Conservation (phyloP, 2,888 invertebrate genomes). For the Orgyia antiqua region DNA sequence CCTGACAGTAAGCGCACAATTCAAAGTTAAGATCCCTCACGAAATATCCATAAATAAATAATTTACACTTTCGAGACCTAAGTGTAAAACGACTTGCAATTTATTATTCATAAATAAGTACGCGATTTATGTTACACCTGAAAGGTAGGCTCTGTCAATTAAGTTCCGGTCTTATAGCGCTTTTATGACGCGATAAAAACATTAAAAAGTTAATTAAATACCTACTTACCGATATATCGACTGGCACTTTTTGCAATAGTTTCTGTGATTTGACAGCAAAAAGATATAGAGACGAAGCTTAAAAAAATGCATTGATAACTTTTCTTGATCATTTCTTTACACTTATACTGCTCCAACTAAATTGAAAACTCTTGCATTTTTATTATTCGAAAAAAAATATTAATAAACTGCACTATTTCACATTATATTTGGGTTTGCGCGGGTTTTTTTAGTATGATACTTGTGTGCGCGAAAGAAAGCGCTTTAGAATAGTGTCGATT, state of each 20-base stretch:
- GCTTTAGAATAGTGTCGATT: constrained; percentile 39
- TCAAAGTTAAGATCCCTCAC: constrained; percentile 19
- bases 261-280: constrained; percentile 71
- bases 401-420: constrained; percentile 21
- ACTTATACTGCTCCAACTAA: constrained; percentile 27
- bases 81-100: constrained; percentile 20
- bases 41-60: constrained; percentile 20
- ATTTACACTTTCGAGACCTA: constrained; percentile 21
- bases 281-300: constrained; percentile 69
- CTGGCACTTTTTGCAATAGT: constrained; percentile 71
- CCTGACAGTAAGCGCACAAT: constrained; percentile 13
- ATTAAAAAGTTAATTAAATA: too few species aligned
- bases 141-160: constrained; percentile 14
- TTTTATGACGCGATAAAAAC: constrained; percentile 6
- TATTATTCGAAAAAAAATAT: constrained; percentile 10
- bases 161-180: too few species aligned
- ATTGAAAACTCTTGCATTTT: constrained; percentile 26
- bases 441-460: constrained; percentile 1
- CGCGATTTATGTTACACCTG: constrained; percentile 19
- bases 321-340: constrained; percentile 63
- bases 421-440: constrained; percentile 15
- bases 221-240: constrained; percentile 68
- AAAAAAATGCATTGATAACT: constrained; percentile 68
- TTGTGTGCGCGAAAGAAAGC: constrained; percentile 15
- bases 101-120: constrained; percentile 24